phyloP scores from a whole-genome alignment of 2,797 vertebrate species.

The Pterois miles region DNA sequence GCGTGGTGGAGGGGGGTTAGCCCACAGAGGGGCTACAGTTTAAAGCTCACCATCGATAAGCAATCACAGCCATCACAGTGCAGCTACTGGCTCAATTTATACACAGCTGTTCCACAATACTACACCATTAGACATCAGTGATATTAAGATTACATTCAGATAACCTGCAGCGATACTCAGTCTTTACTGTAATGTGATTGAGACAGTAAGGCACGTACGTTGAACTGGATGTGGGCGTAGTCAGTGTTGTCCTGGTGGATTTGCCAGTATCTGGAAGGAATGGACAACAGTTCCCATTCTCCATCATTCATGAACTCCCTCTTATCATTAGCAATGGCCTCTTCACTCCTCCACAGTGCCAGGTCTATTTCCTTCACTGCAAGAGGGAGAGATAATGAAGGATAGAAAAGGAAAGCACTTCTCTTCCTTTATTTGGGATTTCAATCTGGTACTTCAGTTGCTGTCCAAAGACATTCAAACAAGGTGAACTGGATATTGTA shows the following conservation, averaged over 20 bases:
- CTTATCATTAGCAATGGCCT: slow-evolving; percentile 83
- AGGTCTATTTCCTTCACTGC: slow-evolving; percentile 89
- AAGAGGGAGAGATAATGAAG: slow-evolving; percentile 14
- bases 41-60: slow-evolving; percentile 58
- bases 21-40: slow-evolving; percentile 39
- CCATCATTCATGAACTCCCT: slow-evolving; percentile 86
- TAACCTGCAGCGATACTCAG: background rate
- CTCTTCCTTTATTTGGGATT: background rate
- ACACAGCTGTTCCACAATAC: slow-evolving; percentile 2
- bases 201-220: slow-evolving; percentile 74
- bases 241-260: slow-evolving; percentile 76
- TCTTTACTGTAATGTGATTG: background rate
- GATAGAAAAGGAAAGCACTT: background rate
- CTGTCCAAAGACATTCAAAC: background rate
- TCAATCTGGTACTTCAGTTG: background rate
- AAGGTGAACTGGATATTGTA: background rate
- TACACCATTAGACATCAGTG: background rate
- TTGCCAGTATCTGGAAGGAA: slow-evolving; percentile 83
- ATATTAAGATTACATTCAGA: background rate
- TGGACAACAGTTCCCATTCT: slow-evolving; percentile 90
- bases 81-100: slow-evolving; percentile 33
- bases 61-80: slow-evolving; percentile 46
- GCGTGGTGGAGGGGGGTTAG: background rate
- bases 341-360: slow-evolving; percentile 84
- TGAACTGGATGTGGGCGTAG: slow-evolving; percentile 89